These are phyloP conservation scores for Conger conger DNA, from an alignment of 2,113 vertebrate genomes.

Conservation along the genomic window DNA sequence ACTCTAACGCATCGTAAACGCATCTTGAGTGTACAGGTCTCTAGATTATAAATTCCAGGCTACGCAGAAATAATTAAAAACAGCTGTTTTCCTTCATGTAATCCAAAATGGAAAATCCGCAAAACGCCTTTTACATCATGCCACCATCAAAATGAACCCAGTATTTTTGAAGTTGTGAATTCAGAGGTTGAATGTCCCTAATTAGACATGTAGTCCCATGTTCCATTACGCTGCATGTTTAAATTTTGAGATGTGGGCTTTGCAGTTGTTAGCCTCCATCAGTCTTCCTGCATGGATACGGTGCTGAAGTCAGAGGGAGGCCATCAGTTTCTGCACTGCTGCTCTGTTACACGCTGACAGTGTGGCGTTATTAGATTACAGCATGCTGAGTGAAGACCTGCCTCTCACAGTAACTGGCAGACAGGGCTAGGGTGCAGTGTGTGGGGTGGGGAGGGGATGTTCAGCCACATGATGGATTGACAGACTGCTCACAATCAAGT, in stretches of 20 bases:
- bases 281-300: constrained; percentile 22
- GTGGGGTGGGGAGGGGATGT: constrained; percentile 19
- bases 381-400: constrained; percentile 57
- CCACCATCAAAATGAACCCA: not conserved
- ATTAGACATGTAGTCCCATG: not conserved
- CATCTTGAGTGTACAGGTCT: not conserved
- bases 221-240: not conserved
- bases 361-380: constrained; percentile 50
- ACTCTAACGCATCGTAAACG: not conserved
- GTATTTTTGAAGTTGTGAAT: not conserved
- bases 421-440: constrained; percentile 34
- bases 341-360: constrained; percentile 47
- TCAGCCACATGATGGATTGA: constrained; percentile 50
- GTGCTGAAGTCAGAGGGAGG: constrained; percentile 25
- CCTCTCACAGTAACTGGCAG: constrained; percentile 65
- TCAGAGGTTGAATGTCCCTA: not conserved
- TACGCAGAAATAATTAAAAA: not conserved
- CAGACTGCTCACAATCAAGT: constrained; percentile 40
- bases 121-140: not conserved
- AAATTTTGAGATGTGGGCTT: not conserved
- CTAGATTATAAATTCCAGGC: not conserved
- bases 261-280: constrained; percentile 2
- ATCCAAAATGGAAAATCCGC: not conserved
- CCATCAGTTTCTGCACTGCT: constrained; percentile 25
- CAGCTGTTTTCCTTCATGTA: not conserved